Conservation (phyloP, 2,888 invertebrate species). For the Erannis defoliaria region DNA sequence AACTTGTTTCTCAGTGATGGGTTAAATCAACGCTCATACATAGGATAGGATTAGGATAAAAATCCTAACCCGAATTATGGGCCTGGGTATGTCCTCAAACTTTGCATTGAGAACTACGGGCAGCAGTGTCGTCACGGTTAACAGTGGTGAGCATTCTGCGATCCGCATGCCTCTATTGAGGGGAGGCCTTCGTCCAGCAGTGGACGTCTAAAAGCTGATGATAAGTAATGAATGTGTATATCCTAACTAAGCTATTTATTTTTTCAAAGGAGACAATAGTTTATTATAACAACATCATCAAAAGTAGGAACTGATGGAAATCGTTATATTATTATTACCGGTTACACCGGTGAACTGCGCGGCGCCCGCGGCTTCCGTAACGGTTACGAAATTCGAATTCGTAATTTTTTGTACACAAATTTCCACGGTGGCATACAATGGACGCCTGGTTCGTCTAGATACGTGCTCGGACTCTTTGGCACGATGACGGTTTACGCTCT, state of each 20-base stretch:
- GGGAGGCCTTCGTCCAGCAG: no score
- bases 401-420: constrained; percentile 48
- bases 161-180: no score
- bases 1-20: no score
- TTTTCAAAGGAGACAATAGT: neutral
- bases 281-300: neutral
- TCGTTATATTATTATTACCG: constrained; percentile 29
- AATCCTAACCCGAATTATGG: no score
- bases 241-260: neutral
- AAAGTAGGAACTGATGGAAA: constrained; percentile 21
- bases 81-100: no score
- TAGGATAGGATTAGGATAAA: no score
- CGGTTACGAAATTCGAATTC: constrained; percentile 65
- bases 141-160: no score
- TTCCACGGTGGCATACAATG: constrained; percentile 66
- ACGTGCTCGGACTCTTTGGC: constrained; percentile 54
- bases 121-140: no score
- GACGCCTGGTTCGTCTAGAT: constrained; percentile 42
- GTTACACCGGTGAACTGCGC: constrained; percentile 22
- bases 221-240: no score
- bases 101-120: no score
- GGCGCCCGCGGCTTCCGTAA: constrained; percentile 53
- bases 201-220: no score
- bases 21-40: no score
- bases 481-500: constrained; percentile 53